Base-by-base conservation (phyloP, 2,797 vertebrate species). In the Delichon dasypus region DNA sequence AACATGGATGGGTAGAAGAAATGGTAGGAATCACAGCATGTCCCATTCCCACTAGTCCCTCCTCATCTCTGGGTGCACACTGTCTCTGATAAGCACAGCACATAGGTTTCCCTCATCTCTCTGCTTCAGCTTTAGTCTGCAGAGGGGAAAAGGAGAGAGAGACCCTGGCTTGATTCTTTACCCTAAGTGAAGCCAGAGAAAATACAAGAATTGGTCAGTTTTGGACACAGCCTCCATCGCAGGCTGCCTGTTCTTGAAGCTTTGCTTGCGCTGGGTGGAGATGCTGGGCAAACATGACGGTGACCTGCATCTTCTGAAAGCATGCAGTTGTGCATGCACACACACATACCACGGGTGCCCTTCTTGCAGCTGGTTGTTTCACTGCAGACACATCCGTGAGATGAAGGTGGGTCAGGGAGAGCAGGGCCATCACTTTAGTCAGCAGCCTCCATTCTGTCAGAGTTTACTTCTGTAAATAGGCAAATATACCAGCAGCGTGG, bases 331-430 rank as follows among this genome's bases (percentile, higher is more conserved):
- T 32, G 54, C 54, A 12, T 38, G 38, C 38, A 38, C 38, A 29
- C 29, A 30, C 26, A 50, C 0, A 38, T 0, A 0, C 2, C 1
- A 1, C 0, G 0, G 11, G 26, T 45, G 29, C 47, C 44, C 13
- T 84, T 62, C 36, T 44, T 78, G 61, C 65, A 81, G 30, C 61
- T 36, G 18, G 5, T 19, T 64, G 25, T 75, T 74, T 71, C 2
- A 7, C 8, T 81, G 62, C 50, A 81, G 73, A 55, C 58, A n/a
- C 13, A 34, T 19, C 16, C 42, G 27, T n/a, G 66, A 38, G 70
- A 50, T 65, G 38, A 68, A 22, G 27, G 44, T 53, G 45, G n/a
- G 25, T 36, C 25, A 48, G 16, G 60, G 27, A 82, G 16, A 85
- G 30, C 65, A 55, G n/a, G 17, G 21, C 48, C 11, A 27, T 32